Evolutionary conservation across 1,140 invertebrate genomes (phyloP).

Genomic region (Nasonia giraulti): DNA sequence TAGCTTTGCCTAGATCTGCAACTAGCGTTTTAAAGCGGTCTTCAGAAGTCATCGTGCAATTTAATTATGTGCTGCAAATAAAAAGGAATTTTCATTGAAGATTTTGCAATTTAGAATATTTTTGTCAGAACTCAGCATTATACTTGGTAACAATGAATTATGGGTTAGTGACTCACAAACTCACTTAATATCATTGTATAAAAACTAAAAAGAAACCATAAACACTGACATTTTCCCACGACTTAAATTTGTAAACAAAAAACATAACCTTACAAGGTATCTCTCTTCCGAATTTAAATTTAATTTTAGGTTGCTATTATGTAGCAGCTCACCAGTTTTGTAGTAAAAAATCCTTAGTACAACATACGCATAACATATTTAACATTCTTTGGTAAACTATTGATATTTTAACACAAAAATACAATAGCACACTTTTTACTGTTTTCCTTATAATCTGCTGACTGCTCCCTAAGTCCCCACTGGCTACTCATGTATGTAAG

Average conservation of each 20-base stretch:
- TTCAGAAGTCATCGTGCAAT: conserved; percentile 65
- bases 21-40: conserved; percentile 69
- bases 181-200: not conserved
- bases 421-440: no score
- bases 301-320: not conserved
- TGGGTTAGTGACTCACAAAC: no score
- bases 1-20: conserved; percentile 82
- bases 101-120: not conserved
- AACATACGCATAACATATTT: not conserved
- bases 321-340: not conserved
- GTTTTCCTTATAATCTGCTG: no score
- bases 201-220: not conserved
- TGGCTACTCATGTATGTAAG: no score
- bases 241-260: conserved; percentile 36
- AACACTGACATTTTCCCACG: not conserved
- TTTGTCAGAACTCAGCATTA: not conserved
- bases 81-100: conserved; percentile 6
- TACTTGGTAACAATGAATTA: no score
- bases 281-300: not conserved
- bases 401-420: not conserved
- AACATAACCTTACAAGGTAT: conserved; percentile 36
- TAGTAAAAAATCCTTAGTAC: not conserved
- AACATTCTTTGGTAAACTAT: conserved; percentile 7
- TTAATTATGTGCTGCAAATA: not conserved
- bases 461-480: no score